Conservation (phyloP, 2,888 invertebrate genomes). For the Anorthoa munda region DNA sequence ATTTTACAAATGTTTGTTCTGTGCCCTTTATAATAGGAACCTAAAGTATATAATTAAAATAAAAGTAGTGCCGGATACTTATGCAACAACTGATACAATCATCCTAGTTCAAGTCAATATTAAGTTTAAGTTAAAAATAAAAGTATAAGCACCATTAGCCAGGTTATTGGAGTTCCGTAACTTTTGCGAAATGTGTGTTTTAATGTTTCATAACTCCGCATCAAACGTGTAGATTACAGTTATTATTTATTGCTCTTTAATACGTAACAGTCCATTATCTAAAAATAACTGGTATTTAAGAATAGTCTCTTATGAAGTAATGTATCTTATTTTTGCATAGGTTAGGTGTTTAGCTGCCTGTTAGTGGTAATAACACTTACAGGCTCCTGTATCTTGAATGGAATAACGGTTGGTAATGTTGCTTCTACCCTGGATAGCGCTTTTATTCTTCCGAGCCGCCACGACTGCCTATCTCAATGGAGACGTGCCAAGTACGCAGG, state of each 20-base stretch:
- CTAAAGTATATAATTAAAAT: too few relatives aligned
- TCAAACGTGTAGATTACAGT: conserved; percentile 2
- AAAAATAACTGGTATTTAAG: background rate
- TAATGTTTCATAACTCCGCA: conserved; percentile 24
- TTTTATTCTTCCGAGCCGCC: background rate
- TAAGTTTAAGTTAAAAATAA: background rate
- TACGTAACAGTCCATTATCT: conserved; percentile 16
- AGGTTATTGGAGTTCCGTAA: background rate
- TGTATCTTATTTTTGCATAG: background rate
- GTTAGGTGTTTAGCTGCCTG: background rate
- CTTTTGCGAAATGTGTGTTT: conserved; percentile 7
- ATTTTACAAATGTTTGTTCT: too few relatives aligned
- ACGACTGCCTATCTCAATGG: too few relatives aligned
- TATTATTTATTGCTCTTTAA: background rate
- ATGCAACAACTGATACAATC: background rate
- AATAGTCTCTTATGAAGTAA: background rate
- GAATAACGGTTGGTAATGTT: background rate
- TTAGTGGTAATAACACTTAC: background rate
- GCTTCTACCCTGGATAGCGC: too few relatives aligned
- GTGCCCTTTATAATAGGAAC: too few relatives aligned
- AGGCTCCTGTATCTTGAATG: background rate
- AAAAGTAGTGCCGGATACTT: background rate
- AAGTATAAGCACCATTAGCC: background rate
- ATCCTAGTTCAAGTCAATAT: background rate
- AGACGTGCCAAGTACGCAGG: too few relatives aligned